Conservation (phyloP, 2,113 vertebrate genomes). For the Paedocypris sp. region DNA sequence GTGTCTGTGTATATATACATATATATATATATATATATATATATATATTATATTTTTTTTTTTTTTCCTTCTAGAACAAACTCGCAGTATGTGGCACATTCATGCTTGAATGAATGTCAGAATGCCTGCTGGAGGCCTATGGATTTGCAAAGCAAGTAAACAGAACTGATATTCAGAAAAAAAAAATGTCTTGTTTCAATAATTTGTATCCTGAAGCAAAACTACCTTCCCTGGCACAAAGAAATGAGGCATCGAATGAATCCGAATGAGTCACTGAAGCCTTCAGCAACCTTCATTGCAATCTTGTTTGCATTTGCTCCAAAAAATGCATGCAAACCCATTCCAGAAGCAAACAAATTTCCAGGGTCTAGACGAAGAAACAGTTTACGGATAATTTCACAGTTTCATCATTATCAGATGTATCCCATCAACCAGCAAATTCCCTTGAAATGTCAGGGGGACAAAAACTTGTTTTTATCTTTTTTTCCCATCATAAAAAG, state of each 20-base stretch:
- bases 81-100: slow-evolving; percentile 4
- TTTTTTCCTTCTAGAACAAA: slow-evolving; percentile 1
- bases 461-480: neutral
- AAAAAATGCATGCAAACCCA: neutral
- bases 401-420: neutral
- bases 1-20: too few species aligned
- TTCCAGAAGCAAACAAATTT: neutral
- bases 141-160: slow-evolving; percentile 18
- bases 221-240: neutral
- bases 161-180: slow-evolving; percentile 5
- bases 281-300: slow-evolving; percentile 18
- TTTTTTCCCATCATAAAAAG: too few species aligned
- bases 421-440: neutral
- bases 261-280: slow-evolving; percentile 22
- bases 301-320: slow-evolving; percentile 14
- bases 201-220: slow-evolving; percentile 20
- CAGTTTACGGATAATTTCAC: neutral
- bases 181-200: slow-evolving; percentile 27
- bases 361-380: neutral
- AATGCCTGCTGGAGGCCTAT: slow-evolving; percentile 18
- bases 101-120: neutral
- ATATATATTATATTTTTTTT: too few species aligned
- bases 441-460: too few species aligned
- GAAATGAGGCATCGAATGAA: slow-evolving; percentile 13
- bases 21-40: too few species aligned